Evolutionary conservation across 2,113 vertebrate species (phyloP), one percentile per base, ranked within the genome.

Genomic region (Holacanthus passer): DNA sequence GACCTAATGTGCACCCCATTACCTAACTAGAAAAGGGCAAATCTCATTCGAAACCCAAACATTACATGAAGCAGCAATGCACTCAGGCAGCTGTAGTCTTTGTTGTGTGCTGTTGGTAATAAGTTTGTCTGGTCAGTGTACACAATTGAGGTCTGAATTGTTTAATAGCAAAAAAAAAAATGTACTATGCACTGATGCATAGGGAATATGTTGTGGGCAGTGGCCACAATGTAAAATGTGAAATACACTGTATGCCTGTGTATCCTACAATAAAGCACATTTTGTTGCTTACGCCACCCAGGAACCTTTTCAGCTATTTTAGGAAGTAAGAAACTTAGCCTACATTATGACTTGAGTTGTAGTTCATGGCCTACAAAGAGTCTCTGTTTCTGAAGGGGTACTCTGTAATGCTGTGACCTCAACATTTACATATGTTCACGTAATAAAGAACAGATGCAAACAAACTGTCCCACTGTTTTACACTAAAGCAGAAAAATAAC

Each of bases 1-100:
- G 80, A 82, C 79, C 69, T 72, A 48, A 81, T 85, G 66, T 81
- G 24, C 35, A 39, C 35, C 20, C 3, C 73, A 56, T 43, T 41
- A 22, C 17, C 19, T 20, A n/a, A 68, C 39, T 50, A 9, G 56
- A 74, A 89, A 86, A 90, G 87, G 87, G 84, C 79, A 83, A 31
- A 53, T 81, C 56, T 76, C 45, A 83, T 83, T 73, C 72, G 58
- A 85, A 79, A 84, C 24, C 48, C 56, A 78, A 55, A 71, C 64
- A 43, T 48, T 48, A 87, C 20, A 12, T 22, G 22, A 79, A 58
- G n/a, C 53, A 32, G 64, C 64, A 8, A 14, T 13, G 9, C 16
- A 14, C 45, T 43, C 37, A 65, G 20, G 37, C 63, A 52, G 63
- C 32, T 62, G 59, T 32, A 43, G 0, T 55, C 41, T 68, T 48